Evolutionary conservation across 2,113 vertebrate genomes (phyloP).

Genomic region (Cacatua alba): DNA sequence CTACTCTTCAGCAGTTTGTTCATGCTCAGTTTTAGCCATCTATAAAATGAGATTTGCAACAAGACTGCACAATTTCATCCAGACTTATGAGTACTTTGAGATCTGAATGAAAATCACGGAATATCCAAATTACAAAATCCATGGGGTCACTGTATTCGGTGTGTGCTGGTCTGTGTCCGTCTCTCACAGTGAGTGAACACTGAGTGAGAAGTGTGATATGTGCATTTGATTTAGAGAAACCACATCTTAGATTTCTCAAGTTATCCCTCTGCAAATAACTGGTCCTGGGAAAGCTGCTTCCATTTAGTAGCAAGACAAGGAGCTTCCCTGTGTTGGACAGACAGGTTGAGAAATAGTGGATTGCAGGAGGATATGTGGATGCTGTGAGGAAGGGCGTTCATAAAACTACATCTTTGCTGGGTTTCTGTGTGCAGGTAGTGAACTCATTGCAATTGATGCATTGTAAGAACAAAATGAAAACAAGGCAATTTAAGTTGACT

Average conservation of each 20-base stretch:
- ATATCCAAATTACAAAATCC: not conserved
- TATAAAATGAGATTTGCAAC: not conserved
- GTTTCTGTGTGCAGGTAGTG: accelerated
- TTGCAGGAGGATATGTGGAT: not conserved
- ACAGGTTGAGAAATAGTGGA: not conserved
- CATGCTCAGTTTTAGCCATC: not conserved
- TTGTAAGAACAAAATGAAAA: not conserved
- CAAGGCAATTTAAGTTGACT: not conserved
- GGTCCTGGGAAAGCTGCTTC: not conserved
- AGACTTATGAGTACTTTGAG: not conserved
- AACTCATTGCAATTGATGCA: accelerated
- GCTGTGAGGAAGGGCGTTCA: not conserved
- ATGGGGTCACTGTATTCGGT: not conserved
- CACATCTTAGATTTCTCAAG: not conserved
- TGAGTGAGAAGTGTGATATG: not conserved
- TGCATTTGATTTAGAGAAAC: not conserved
- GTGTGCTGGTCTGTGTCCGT: not conserved
- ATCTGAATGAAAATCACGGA: not conserved
- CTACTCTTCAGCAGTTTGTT: not conserved
- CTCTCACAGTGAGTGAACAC: not conserved
- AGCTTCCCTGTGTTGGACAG: not conserved
- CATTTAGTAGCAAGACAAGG: not conserved
- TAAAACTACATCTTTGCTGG: not conserved
- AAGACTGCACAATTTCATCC: not conserved
- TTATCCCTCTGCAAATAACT: not conserved